A percentile compares a stretch with the other conserved stretches of the same genome.
Evolutionary conservation across 2,113 vertebrate species (phyloP).

Genomic region (Cepphus grylle): DNA sequence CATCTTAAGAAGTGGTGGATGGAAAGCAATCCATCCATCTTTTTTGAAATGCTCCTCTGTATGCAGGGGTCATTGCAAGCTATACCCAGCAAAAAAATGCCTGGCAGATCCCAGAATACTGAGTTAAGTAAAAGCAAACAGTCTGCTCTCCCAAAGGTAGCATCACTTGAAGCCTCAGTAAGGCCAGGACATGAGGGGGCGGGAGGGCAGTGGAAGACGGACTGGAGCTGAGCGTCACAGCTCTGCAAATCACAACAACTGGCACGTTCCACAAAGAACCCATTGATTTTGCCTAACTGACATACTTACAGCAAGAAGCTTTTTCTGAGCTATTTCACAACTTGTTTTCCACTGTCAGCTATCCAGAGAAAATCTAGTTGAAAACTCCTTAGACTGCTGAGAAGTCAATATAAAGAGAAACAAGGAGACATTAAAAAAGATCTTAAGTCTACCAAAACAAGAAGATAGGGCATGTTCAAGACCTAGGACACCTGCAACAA

Average conservation of each 20-base stretch:
- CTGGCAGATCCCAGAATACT: conserved; percentile 3
- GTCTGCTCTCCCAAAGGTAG: conserved; percentile 31
- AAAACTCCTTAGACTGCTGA: background rate
- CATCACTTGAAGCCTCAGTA: conserved; percentile 23
- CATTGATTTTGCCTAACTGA: conserved; percentile 40
- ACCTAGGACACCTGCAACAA: background rate
- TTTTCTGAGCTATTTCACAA: conserved; percentile 48
- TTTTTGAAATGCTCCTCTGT: background rate
- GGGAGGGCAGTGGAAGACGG: background rate
- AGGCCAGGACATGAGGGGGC: conserved; percentile 38
- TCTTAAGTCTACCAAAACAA: background rate
- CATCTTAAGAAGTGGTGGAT: background rate
- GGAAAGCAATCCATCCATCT: conserved; percentile 22
- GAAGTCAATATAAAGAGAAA: background rate
- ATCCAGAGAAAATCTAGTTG: conserved; percentile 10
- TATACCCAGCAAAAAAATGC: conserved; percentile 16
- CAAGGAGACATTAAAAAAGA: background rate
- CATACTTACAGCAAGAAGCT: background rate
- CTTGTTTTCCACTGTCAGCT: conserved; percentile 42
- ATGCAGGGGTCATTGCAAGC: background rate
- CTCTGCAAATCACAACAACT: conserved; percentile 38
- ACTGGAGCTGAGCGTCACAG: conserved; percentile 4
- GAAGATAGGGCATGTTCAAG: background rate
- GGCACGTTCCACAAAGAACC: conserved; percentile 54
- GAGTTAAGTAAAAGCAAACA: conserved; percentile 35